Conservation (phyloP, 2,113 vertebrate genomes). For the Chaetorhynchus papuensis region DNA sequence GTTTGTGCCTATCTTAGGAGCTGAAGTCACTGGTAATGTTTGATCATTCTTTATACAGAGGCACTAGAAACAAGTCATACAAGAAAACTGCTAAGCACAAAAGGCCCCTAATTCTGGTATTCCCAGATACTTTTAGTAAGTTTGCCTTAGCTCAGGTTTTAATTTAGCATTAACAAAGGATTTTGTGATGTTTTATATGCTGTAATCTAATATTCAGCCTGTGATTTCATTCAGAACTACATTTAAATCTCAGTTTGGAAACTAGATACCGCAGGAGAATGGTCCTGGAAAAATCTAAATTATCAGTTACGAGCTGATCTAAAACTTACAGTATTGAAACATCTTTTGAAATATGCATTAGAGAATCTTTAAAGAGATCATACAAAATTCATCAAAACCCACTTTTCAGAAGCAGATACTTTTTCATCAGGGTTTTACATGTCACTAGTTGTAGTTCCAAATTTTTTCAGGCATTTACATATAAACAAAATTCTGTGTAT, state of each 20-base stretch:
- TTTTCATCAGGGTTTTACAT: constrained; percentile 55
- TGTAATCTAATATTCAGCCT: constrained; percentile 69
- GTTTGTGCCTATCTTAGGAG: neutral
- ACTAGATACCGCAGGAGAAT: constrained; percentile 58
- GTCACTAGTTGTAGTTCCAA: constrained; percentile 37
- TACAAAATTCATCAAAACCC: constrained; percentile 78
- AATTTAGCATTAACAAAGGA: constrained; percentile 72
- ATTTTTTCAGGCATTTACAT: constrained; percentile 35
- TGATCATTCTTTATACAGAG: constrained; percentile 28
- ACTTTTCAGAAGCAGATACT: constrained; percentile 64
- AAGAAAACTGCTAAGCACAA: constrained; percentile 13
- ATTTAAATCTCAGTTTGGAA: constrained; percentile 67
- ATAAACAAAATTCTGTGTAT: constrained; percentile 34
- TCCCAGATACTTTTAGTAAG: constrained; percentile 36
- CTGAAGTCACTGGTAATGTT: constrained; percentile 28
- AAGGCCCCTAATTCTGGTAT: constrained; percentile 34
- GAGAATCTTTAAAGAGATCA: constrained; percentile 69
- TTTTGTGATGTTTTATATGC: constrained; percentile 64
- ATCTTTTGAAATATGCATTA: constrained; percentile 74
- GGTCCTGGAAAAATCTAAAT: constrained; percentile 65
- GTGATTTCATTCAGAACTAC: constrained; percentile 63
- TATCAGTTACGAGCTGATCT: constrained; percentile 64
- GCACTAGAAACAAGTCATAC: neutral
- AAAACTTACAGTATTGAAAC: constrained; percentile 70
- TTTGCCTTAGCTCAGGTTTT: constrained; percentile 54